Conservation (phyloP, 2,113 vertebrate genomes). For the Phoenicopterus ruber region DNA sequence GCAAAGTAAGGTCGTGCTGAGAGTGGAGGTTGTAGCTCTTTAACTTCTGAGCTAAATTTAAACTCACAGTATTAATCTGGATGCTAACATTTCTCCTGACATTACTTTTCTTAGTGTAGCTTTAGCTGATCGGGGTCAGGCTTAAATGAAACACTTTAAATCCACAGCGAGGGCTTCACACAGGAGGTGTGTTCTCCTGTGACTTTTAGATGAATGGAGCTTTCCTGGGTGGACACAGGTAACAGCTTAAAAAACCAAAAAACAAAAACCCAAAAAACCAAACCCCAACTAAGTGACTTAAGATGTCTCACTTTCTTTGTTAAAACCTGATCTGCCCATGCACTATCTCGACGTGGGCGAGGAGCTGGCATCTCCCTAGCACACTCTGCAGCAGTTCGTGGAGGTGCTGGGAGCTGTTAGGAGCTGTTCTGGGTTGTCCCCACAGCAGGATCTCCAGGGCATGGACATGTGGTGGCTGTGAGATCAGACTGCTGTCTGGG, state of each 20-base stretch:
- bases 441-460: neutral
- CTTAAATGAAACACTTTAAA: neutral
- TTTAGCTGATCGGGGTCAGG: neutral
- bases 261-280: no score
- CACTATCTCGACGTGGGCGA: rapidly evolving
- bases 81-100: neutral
- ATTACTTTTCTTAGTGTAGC: neutral
- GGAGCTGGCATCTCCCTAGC: neutral
- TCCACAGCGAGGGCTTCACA: neutral
- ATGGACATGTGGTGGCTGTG: neutral
- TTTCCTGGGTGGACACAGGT: neutral
- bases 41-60: neutral
- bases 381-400: neutral
- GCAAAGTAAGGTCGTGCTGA: neutral
- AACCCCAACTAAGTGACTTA: neutral
- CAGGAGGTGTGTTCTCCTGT: neutral
- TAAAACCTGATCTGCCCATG: neutral
- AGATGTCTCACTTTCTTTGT: neutral
- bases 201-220: neutral
- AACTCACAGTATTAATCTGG: neutral
- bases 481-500: neutral
- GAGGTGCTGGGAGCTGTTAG: neutral
- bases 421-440: neutral
- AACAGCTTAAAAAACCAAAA: neutral
- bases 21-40: neutral